phyloP scores from a whole-genome alignment of 2,888 invertebrate genomes.

The Vanessa cardui region DNA sequence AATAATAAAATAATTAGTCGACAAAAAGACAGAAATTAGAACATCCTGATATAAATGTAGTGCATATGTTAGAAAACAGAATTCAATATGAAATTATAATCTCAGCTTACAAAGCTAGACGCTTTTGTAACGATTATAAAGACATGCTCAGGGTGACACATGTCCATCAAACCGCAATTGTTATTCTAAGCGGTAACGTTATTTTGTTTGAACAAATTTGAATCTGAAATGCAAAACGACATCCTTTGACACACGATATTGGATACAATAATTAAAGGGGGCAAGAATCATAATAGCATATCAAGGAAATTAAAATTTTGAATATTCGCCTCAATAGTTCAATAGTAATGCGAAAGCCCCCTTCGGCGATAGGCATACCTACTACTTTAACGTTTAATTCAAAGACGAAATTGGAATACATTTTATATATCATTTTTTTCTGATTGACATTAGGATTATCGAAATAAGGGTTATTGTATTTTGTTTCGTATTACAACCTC shows the following conservation, averaged over 20 bases:
- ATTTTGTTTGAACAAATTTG: neutral
- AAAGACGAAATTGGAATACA: no score
- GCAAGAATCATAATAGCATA: no score
- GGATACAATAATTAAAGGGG: neutral
- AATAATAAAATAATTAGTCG: no score
- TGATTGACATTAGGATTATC: no score
- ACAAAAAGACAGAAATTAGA: neutral
- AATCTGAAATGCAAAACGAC: neutral
- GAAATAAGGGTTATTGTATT: no score
- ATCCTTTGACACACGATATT: neutral
- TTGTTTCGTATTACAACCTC: no score
- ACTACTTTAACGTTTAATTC: no score
- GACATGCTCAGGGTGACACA: constrained; percentile 16
- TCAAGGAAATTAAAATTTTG: no score
- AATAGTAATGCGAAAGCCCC: no score
- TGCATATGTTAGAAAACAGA: neutral
- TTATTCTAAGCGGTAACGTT: constrained; percentile 9
- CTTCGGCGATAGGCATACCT: no score
- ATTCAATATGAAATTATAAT: neutral
- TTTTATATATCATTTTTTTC: no score
- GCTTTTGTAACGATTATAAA: constrained; percentile 9
- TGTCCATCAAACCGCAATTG: constrained; percentile 27
- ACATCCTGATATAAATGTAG: neutral
- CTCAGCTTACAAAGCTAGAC: neutral
- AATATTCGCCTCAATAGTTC: no score